Conservation (phyloP, 2,113 vertebrate genomes). For the Mesitornis unicolor region DNA sequence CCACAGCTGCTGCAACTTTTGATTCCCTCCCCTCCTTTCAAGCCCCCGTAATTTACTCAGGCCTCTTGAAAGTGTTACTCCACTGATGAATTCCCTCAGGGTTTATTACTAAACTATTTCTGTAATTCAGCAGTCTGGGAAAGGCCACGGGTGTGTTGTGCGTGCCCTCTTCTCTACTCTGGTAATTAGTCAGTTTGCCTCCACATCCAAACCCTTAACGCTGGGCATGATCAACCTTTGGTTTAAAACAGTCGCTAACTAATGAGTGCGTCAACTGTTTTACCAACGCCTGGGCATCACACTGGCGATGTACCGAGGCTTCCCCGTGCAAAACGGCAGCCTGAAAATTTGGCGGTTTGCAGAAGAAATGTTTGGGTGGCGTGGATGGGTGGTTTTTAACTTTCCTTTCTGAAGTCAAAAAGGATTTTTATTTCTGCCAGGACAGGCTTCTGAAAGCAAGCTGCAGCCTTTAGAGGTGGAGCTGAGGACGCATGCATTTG, state of each 20-base stretch:
- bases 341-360: neutral
- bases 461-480: neutral
- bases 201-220: neutral
- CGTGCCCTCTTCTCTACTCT: neutral
- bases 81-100: neutral
- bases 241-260: neutral
- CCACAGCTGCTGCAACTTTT: neutral
- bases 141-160: neutral
- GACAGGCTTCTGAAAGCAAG: neutral
- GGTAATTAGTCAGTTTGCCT: neutral
- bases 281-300: neutral
- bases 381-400: neutral
- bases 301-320: neutral
- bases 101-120: neutral
- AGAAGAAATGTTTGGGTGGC: neutral
- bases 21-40: neutral
- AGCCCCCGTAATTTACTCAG: neutral
- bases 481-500: neutral
- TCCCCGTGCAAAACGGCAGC: neutral
- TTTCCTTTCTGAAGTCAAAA: constrained; percentile 6
- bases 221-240: neutral
- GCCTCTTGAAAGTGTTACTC: neutral
- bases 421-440: neutral
- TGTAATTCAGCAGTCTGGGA: neutral
- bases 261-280: neutral